A percentile compares a stretch with the other conserved stretches of the same genome.
Conservation (phyloP, 1,140 invertebrate genomes). For the Galleria mellonella region DNA sequence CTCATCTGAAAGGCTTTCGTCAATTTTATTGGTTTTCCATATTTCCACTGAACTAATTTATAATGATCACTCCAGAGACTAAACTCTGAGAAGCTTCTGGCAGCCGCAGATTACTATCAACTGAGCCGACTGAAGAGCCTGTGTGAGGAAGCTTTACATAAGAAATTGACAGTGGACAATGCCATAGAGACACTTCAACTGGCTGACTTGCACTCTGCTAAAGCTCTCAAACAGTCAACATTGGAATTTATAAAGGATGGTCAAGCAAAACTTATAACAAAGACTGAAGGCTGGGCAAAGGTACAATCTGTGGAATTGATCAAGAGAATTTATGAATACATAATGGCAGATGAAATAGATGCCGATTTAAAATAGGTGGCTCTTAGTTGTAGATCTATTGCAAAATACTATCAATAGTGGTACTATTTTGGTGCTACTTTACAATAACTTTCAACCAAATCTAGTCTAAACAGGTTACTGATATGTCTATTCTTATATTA, state of each 20-base stretch:
- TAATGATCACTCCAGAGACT: too few species aligned
- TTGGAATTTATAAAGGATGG: conserved; percentile 67
- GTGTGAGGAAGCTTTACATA: conserved; percentile 61
- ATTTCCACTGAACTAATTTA: too few species aligned
- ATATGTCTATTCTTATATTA: too few species aligned
- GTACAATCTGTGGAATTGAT: conserved; percentile 57
- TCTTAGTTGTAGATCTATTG: too few species aligned
- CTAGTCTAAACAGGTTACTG: too few species aligned
- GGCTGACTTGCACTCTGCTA: conserved; percentile 60
- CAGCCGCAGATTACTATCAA: conserved; percentile 65
- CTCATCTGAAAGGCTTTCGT: too few species aligned
- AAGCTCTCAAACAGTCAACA: conserved; percentile 40
- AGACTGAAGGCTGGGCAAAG: conserved; percentile 56
- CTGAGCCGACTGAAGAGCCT: conserved; percentile 55
- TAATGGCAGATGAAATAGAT: conserved; percentile 54
- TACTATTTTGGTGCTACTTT: too few species aligned
- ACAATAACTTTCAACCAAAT: too few species aligned
- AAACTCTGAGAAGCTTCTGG: conserved; percentile 59
- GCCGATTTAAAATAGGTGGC: conserved; percentile 39
- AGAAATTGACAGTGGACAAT: conserved; percentile 62
- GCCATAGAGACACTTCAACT: conserved; percentile 58
- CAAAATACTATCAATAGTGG: too few species aligned
- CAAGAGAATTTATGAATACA: conserved; percentile 62
- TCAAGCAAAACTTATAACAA: conserved; percentile 55
- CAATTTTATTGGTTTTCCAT: too few species aligned